Percentiles rank a stretch among this genome's conserved stretches.
These are phyloP conservation scores for Chrysogorgia sp. DNA, from an alignment of 92 coral and sea anemone species.

Conservation along the genomic window DNA sequence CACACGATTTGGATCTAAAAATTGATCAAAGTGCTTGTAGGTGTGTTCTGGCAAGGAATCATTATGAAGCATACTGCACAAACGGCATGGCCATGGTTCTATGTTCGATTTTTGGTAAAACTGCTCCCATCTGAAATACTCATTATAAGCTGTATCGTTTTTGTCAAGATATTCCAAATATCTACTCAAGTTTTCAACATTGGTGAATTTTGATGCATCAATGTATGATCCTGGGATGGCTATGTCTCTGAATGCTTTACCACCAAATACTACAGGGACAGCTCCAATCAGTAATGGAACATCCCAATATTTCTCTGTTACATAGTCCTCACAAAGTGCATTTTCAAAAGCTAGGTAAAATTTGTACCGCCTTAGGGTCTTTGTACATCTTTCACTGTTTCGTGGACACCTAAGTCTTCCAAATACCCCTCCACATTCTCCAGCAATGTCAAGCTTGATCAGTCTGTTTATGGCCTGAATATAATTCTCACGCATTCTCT, in stretches of 20 bases:
- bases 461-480: constrained; percentile 15
- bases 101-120: constrained; percentile 35
- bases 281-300: constrained; percentile 23
- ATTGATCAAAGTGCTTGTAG: constrained; percentile 39
- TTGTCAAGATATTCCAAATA: constrained; percentile 41
- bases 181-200: constrained; percentile 1
- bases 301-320: constrained; percentile 59
- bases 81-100: constrained; percentile 54
- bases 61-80: constrained; percentile 55
- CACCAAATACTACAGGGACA: constrained; percentile 25
- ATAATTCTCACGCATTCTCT: constrained; percentile 42
- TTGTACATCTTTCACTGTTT: constrained; percentile 10
- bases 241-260: constrained; percentile 13
- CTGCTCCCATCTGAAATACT: constrained; percentile 57
- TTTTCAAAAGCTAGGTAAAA: constrained; percentile 57
- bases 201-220: constrained; percentile 23
- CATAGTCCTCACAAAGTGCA: constrained; percentile 42
- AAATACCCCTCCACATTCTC: constrained; percentile 48
- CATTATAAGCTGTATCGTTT: constrained; percentile 61
- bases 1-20: constrained; percentile 21
- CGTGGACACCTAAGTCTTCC: constrained; percentile 40
- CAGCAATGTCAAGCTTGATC: constrained; percentile 36
- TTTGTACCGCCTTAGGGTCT: constrained; percentile 18
- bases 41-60: constrained; percentile 34
- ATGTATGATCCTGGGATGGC: constrained; percentile 32